Evolutionary conservation across 2,797 vertebrate genomes (phyloP).

Genomic region (Rhinatrema bivittatum): DNA sequence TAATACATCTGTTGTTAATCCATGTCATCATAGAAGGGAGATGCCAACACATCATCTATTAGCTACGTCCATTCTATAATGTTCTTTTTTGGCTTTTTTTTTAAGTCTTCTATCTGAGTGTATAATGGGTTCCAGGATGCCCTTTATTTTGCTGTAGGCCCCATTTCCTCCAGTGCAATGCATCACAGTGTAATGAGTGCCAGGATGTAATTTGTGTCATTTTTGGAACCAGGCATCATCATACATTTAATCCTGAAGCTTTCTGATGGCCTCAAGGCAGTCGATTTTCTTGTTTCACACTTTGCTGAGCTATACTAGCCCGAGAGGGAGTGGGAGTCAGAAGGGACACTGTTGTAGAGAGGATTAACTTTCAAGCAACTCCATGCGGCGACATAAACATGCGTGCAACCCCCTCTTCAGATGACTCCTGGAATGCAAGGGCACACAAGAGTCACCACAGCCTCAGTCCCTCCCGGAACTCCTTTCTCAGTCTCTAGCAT

Average conservation of each 20-base stretch:
- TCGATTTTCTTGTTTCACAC: slow-evolving; percentile 14
- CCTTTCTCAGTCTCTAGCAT: too few species aligned
- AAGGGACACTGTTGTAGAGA: too few species aligned
- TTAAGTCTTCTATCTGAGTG: slow-evolving; percentile 35
- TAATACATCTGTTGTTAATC: slow-evolving; percentile 70
- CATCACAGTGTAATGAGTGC: slow-evolving; percentile 52
- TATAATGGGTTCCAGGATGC: slow-evolving; percentile 61
- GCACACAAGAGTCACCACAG: too few species aligned
- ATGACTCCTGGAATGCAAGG: too few species aligned
- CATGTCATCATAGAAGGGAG: slow-evolving; percentile 51
- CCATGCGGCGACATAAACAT: too few species aligned
- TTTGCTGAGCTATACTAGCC: too few species aligned
- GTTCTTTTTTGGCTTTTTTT: slow-evolving; percentile 51
- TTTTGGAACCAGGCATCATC: slow-evolving; percentile 45
- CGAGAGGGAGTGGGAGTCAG: too few species aligned
- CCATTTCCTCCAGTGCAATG: slow-evolving; percentile 52
- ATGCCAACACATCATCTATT: slow-evolving; percentile 69
- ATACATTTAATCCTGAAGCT: slow-evolving; percentile 28
- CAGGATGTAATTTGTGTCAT: slow-evolving; percentile 54
- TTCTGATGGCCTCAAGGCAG: slow-evolving; percentile 27
- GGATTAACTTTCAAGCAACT: too few species aligned
- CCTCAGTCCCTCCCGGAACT: too few species aligned
- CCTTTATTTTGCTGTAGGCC: slow-evolving; percentile 60
- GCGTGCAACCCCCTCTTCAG: too few species aligned
- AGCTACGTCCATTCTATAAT: slow-evolving; percentile 56